Evolutionary conservation across 1,140 invertebrate species (phyloP).

Genomic region (Leptoteleia sp.): DNA sequence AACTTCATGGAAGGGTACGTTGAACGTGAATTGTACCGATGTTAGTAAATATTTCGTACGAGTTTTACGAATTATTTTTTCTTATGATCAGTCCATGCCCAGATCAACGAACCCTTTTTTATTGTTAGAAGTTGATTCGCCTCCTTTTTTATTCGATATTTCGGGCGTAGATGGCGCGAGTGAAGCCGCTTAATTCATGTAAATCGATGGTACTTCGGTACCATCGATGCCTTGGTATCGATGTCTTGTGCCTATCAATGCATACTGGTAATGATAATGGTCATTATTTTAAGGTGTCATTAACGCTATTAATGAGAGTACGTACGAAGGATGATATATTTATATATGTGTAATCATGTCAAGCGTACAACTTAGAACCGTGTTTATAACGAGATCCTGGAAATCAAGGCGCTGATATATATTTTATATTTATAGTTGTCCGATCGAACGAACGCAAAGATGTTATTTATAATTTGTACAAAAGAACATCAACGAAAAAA

Average conservation of each 20-base stretch:
- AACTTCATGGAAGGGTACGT: conserved; percentile 1
- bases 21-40: conserved; percentile 2
- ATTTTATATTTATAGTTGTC: conserved; percentile 36
- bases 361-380: conserved; percentile 63
- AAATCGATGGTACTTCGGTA: conserved; percentile 55
- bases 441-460: conserved; percentile 47
- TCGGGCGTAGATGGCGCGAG: conserved; percentile 24
- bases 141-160: no score
- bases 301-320: conserved; percentile 57
- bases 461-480: conserved; percentile 61
- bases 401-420: conserved; percentile 59
- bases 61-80: conserved; percentile 4
- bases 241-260: conserved; percentile 62
- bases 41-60: conserved; percentile 16
- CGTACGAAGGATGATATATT: conserved; percentile 65
- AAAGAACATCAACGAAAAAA: conserved; percentile 51
- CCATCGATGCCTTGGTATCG: no score
- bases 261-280: conserved; percentile 64
- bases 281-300: conserved; percentile 52
- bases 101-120: no score
- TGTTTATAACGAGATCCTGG: conserved; percentile 40
- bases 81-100: no score
- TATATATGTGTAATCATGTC: conserved; percentile 61
- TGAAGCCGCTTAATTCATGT: conserved; percentile 38
- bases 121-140: no score